Base-by-base conservation (phyloP, 2,113 vertebrate genomes). In the Ochotona curzoniae region DNA sequence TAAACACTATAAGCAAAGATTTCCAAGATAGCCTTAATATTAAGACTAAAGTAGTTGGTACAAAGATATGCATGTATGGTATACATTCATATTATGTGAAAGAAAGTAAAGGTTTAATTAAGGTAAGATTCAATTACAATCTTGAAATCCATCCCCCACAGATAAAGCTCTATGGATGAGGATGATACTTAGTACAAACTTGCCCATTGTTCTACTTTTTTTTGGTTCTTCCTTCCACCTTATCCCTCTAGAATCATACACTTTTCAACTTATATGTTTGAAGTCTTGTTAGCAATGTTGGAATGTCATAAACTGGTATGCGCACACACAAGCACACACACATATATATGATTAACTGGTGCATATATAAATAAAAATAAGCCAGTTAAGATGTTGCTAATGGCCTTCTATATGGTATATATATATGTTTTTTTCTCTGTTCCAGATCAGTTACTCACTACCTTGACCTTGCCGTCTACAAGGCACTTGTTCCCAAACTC, bases 1-100 rank as follows among this genome's bases (percentile, higher is more conserved):
- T 75, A 96, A 76, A 83, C 20, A 95, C 5, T 47, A 73, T 96
- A 94, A 92, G 93, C 44, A 54, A 38, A 88, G 25, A 85, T 93
- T 84, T 61, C 87, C 63, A 28, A 28, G 81, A 54, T 94, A 96
- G 47, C 30, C 76, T 96, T 38, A 95, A 87, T 28, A 95, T 60
- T n/a, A 87, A 88, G 49, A 89, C n/a, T 88, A 93, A 93, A 88
- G 8, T 71, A 90, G 75, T 47, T 91, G 25, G 47, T 69, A 83
- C 83, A 47, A 79, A 90, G 70, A 30, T 89, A 85, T 78, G 60
- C 70, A 20, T 84, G 10, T 85, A 47, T 87, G 7, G 15, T 73
- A 5, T 32, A 35, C 47, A n/a, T 82, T 88, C 47, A 54, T 54
- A 64, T 83, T 83, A 82, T 75, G 38, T 69, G 10, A 67, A 92